These are phyloP conservation scores for Elanoides forficatus DNA, from an alignment of 2,113 vertebrate genomes.

Conservation along the genomic window DNA sequence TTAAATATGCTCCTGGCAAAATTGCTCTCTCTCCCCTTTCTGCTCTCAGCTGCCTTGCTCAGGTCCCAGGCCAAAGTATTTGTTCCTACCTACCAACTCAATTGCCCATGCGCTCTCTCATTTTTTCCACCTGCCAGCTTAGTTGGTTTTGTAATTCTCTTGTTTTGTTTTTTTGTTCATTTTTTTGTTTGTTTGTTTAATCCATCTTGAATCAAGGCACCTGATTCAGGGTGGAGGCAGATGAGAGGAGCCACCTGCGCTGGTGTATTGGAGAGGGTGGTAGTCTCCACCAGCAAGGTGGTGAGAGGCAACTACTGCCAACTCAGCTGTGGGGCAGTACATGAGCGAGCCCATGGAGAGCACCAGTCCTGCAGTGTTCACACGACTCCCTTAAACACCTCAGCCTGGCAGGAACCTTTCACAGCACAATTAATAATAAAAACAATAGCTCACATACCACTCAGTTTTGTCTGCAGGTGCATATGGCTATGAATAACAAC, in stretches of 20 bases:
- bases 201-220: not conserved
- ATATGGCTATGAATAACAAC: not conserved
- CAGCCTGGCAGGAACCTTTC: not conserved
- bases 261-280: not conserved
- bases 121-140: not conserved
- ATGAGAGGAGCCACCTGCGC: not conserved
- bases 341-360: not conserved
- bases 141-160: not conserved
- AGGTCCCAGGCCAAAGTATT: not conserved
- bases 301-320: not conserved
- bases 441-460: not conserved
- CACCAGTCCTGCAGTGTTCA: not conserved
- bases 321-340: not conserved
- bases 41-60: not conserved
- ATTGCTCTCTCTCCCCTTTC: not conserved
- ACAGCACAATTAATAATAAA: not conserved
- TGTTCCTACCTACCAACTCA: not conserved
- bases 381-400: not conserved
- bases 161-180: not conserved
- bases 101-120: not conserved
- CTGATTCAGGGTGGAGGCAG: not conserved
- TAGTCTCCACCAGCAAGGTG: not conserved
- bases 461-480: not conserved
- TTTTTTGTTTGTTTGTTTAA: not conserved
- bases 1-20: not conserved